Base-by-base conservation (phyloP, 2,113 vertebrate species). In the Amphiprion ocellaris region DNA sequence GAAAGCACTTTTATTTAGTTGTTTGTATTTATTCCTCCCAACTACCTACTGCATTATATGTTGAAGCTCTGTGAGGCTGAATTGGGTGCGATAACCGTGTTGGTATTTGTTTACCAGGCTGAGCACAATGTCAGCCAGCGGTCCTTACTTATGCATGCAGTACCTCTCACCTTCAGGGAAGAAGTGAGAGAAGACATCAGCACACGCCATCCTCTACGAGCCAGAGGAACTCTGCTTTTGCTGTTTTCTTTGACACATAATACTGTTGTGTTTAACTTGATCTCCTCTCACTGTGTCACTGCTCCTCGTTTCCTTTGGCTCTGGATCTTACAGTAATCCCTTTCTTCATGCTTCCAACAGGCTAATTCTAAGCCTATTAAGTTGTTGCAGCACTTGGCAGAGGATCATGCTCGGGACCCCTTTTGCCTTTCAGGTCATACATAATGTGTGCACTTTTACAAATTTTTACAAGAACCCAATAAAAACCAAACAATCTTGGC, bases 361-460 rank as follows among this genome's bases (percentile, higher is more conserved):
- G 81, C 89, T 84, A 69, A 84, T 89, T 66, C 85, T 92, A 92
- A 94, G 89, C 90, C 89, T 92, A 85, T 91, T 93, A 90, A 74
- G 88, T 88, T 86, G 77, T 92, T 87, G 74, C 75, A 64, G 85
- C 58, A 53, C 69, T 89, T 89, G 69, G 87, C 70, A 55, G 77
- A 74, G 77, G 82, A 82, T 76, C 82, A 52, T 68, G 61, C 83
- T 64, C 6, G 53, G 77, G 80, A 81, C 83, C 65, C 64, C 46
- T 77, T 87, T 84, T 72, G 52, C 75, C 77, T 82, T 92, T 79
- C 84, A 90, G 88, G 88, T 91, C 86, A 81, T 50, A 66, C 78
- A 79, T 70, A 65, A 91, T 85, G 83, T 83, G 72, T 77, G 84
- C 71, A 52, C 61, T 84, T 86, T 74, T 56, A 69, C 49, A 21